Base-by-base conservation (phyloP, 1,140 invertebrate genomes). In the Euwallacea fornicatus region DNA sequence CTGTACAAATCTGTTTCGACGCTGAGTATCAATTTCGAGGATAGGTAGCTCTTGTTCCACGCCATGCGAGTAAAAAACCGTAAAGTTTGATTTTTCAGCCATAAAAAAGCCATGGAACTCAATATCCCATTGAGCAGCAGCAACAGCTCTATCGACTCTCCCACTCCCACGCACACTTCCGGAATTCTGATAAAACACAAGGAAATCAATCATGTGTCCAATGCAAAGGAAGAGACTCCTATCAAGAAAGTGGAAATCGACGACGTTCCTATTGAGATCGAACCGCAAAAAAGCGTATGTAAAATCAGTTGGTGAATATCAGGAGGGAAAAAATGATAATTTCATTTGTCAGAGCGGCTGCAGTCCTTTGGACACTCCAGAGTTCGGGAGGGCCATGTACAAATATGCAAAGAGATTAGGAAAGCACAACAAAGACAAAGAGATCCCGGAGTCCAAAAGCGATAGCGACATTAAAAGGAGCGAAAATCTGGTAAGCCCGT, bases 381-480 rank as follows among this genome's bases (percentile, higher is more conserved):
- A 78, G 61, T 77, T 75, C 50, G 77, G 77, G 2, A 70, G 74
- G 59, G 69, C 69, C 0, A 78, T 78, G 77, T 72, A 78, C 62
- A 72, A 76, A 59, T 78, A 77, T 21, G 77, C 75, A 2, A 77
- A 77, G 47, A 78, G 76, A 16, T 43, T 75, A 33, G 73, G 59
- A 33, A 75, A 73, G 59, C 69, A 55, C 41, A 60, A 53, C 16
- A 59, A 65, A n/a, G 55, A 47, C 11, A 71, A 58, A n/a, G 71
- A 76, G 16, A 63, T 77, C 9, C 60, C 74, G 2, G 70, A 69
- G 33, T 79, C 78, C 7, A 77, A 78, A 60, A 77, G 76, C 44
- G 80, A 81, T 53, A 77, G 77, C 2, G 74, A 77, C 60, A 47
- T 80, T 21, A 67, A 62, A 21, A 59, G 7, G 13, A 50, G 9